phyloP scores from a whole-genome alignment of 2,888 invertebrate genomes.

The Diaprepes abbreviatus region DNA sequence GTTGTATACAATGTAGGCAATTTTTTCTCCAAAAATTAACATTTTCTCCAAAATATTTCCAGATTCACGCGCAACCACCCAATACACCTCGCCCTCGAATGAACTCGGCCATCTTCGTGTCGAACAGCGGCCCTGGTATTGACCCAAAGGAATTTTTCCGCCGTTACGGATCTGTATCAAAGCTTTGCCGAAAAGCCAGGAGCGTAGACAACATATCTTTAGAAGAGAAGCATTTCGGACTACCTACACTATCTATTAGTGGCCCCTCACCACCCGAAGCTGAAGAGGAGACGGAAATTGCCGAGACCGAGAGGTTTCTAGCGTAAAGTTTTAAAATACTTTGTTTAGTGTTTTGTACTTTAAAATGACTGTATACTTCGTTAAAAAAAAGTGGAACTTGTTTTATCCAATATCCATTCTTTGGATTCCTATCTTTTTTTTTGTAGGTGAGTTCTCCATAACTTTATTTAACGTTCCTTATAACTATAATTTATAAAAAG shows the following conservation, averaged over 20 bases:
- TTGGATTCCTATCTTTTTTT: too few species aligned
- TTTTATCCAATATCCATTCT: too few species aligned
- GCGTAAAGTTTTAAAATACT: conserved; percentile 6
- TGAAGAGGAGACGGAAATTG: conserved; percentile 45
- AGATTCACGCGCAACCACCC: conserved; percentile 63
- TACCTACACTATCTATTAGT: conserved; percentile 72
- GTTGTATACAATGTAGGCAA: too few species aligned
- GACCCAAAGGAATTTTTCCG: conserved; percentile 86
- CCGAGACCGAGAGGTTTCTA: conserved; percentile 21
- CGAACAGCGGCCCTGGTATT: conserved; percentile 81
- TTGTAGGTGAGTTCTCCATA: too few species aligned
- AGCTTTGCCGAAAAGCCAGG: conserved; percentile 84
- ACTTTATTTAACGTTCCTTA: too few species aligned
- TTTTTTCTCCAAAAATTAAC: too few species aligned
- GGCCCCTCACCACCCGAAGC: conserved; percentile 56
- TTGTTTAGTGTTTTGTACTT: not conserved
- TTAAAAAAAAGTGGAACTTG: not conserved
- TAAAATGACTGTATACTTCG: not conserved
- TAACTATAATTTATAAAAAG: too few species aligned
- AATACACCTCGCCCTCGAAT: conserved; percentile 80
- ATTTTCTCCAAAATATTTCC: conserved; percentile 10
- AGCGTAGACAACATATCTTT: conserved; percentile 78
- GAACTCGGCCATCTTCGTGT: conserved; percentile 89
- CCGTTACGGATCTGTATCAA: conserved; percentile 84
- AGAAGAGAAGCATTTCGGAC: conserved; percentile 76